These are phyloP conservation scores for Epinotia demarniana DNA, from an alignment of 2,888 invertebrate species.

Conservation along the genomic window DNA sequence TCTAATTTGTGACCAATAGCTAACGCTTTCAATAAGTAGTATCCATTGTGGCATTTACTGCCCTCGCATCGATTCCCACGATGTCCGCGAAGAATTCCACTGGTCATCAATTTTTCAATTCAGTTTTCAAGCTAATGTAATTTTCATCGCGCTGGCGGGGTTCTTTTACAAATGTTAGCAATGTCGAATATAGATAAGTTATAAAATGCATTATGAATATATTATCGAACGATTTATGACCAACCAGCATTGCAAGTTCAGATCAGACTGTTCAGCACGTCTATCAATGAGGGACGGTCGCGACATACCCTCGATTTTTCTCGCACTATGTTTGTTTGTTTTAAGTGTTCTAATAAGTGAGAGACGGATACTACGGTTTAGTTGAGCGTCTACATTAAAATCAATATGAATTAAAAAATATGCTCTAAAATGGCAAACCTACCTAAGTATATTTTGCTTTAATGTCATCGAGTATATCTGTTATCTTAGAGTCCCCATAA, in stretches of 20 bases:
- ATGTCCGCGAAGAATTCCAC: constrained; percentile 9
- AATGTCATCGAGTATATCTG: no score
- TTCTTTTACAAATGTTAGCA: constrained; percentile 1
- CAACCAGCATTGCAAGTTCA: not conserved
- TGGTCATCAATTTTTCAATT: constrained; percentile 14
- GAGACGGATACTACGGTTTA: no score
- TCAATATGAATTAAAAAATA: no score
- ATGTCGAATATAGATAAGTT: not conserved
- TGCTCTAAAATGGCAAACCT: no score
- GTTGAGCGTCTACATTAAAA: no score
- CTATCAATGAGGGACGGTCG: no score
- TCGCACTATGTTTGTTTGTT: no score
- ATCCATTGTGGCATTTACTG: constrained; percentile 47
- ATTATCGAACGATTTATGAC: no score
- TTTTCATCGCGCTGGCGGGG: not conserved
- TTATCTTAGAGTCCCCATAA: no score
- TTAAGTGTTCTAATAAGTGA: no score
- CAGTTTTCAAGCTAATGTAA: constrained; percentile 28
- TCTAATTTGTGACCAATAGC: constrained; percentile 65
- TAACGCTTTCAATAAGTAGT: constrained; percentile 51
- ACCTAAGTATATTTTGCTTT: no score
- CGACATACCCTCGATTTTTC: no score
- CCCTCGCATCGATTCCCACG: constrained; percentile 27
- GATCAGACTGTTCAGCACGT: not conserved
- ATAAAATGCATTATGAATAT: not conserved